phyloP scores from a whole-genome alignment of 2,888 invertebrate species.

The Aplocera efformata region DNA sequence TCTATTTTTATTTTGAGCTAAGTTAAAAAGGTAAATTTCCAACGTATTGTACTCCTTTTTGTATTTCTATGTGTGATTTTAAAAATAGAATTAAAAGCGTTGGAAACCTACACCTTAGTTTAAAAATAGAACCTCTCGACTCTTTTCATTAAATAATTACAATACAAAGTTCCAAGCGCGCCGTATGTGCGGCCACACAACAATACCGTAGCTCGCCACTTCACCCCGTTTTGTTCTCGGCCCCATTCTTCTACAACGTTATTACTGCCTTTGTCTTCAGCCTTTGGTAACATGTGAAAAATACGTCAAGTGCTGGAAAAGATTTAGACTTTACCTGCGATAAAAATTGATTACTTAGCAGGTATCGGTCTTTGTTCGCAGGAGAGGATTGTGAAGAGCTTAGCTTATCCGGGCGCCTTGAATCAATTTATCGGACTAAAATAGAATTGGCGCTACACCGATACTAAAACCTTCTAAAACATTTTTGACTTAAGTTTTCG shows the following conservation, averaged over 20 bases:
- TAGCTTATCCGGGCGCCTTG: too few species aligned
- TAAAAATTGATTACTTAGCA: slow-evolving; percentile 19
- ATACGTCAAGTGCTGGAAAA: slow-evolving; percentile 44
- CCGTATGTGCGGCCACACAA: slow-evolving; percentile 26
- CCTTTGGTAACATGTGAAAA: slow-evolving; percentile 51
- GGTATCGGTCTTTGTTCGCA: slow-evolving; percentile 1
- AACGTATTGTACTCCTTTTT: too few species aligned
- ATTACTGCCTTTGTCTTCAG: slow-evolving; percentile 57
- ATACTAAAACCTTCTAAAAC: too few species aligned
- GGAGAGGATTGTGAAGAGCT: neutral
- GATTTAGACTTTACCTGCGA: slow-evolving; percentile 21
- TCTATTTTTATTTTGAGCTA: too few species aligned
- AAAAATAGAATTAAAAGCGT: too few species aligned
- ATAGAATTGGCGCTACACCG: too few species aligned
- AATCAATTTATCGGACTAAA: too few species aligned
- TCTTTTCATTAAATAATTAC: slow-evolving; percentile 24
- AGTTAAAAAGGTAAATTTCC: too few species aligned
- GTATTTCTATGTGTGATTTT: too few species aligned
- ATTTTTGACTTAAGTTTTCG: too few species aligned
- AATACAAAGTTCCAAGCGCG: slow-evolving; percentile 20
- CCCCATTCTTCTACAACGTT: slow-evolving; percentile 67
- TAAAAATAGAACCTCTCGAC: slow-evolving; percentile 17
- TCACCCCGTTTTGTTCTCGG: slow-evolving; percentile 64
- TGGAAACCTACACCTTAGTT: slow-evolving; percentile 1
- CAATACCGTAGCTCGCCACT: slow-evolving; percentile 56